Evolutionary conservation across 92 coral and sea anemone species (phyloP), one percentile per base, ranked within the genome.

Genomic region (Phenganax marumi): DNA sequence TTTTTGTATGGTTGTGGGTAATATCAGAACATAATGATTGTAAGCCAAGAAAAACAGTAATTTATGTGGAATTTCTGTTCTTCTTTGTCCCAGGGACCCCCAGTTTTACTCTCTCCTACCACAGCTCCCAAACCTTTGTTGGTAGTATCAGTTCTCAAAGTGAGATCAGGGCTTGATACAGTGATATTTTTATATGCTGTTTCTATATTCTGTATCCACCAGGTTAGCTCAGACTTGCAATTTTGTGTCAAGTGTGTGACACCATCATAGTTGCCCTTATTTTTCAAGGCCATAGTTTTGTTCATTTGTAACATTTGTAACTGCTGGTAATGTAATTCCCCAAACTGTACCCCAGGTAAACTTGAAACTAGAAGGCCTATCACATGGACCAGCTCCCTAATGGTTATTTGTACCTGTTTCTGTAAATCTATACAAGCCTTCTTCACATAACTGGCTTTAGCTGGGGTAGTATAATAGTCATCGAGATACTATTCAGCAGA

Each of bases 181-280:
- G 57, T 52, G 57, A 52, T 52, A 52, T 52, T 52, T 52, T 52
- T 52, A 52, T 52, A 52, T 52, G 57, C 8, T 52, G 57, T 52
- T 52, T 52, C 57, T 52, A 52, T 52, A 52, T 52, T 52, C 57
- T 52, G 57, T 52, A 52, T 52, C 57, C 57, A 52, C 57, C 57
- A 52, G 14, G 57, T 52, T 14, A 52, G 14, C 57, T 52, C 57
- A 26, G 84, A 12, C 69, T 68, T 84, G 16, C 68, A 24, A 12
- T 77, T 68, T 13, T 50, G 51, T 33, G 84, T 24, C 50, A 84
- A 66, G 12, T 4, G 3, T 55, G 75, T 18, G 7, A 12, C 56
- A 43, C 69, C 82, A 68, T 85, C 84, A 76, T 85, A 76, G 18
- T 85, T 47, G 5, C 71, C 88, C 79, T 51, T 85, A 10, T 57